Conservation (phyloP, 2,888 invertebrate species). For the Malacosoma neustria region DNA sequence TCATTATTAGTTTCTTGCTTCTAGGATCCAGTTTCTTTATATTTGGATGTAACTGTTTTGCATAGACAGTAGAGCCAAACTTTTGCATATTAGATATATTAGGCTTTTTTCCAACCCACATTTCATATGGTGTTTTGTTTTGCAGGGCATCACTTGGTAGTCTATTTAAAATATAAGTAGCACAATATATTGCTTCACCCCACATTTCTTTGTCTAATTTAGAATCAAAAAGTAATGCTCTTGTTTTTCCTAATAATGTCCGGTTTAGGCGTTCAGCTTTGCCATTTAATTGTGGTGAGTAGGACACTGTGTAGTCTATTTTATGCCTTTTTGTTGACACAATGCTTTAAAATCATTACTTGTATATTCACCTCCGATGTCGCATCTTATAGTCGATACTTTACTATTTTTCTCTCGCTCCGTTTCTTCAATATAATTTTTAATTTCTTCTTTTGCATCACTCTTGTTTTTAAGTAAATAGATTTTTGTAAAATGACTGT, state of each 20-base stretch:
- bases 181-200: slow-evolving; percentile 34
- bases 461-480: too few species aligned
- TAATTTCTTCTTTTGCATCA: too few species aligned
- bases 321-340: not conserved
- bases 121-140: slow-evolving; percentile 33
- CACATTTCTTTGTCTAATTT: slow-evolving; percentile 8
- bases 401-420: too few species aligned
- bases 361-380: not conserved
- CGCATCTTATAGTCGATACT: not conserved
- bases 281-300: slow-evolving; percentile 7
- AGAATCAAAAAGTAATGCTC: slow-evolving; percentile 4
- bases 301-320: not conserved
- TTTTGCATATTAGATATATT: slow-evolving; percentile 25
- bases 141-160: slow-evolving; percentile 29
- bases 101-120: slow-evolving; percentile 34
- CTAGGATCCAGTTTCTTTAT: too few species aligned
- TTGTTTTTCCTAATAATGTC: slow-evolving; percentile 4
- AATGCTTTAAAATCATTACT: not conserved
- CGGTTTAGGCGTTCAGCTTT: slow-evolving; percentile 6
- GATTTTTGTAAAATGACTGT: too few species aligned
- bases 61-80: slow-evolving; percentile 31
- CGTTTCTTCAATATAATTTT: too few species aligned
- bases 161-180: slow-evolving; percentile 32
- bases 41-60: too few species aligned
- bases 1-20: too few species aligned